phyloP scores from a whole-genome alignment of 2,797 vertebrate genomes.

The Novumbra hubbsi region DNA sequence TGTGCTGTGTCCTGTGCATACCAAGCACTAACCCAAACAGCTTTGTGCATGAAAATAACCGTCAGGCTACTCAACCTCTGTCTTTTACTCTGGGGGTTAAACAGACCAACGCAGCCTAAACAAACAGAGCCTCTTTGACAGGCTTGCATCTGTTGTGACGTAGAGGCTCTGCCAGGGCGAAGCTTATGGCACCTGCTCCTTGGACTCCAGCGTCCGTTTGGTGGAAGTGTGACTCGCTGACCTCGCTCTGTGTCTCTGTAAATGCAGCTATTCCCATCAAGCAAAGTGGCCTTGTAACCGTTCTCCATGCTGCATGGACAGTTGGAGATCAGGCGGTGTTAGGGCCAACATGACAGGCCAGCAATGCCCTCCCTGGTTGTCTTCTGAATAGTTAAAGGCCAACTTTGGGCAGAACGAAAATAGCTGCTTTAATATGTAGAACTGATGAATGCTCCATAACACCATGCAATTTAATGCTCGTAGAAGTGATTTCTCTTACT shows the following conservation, averaged over 20 bases:
- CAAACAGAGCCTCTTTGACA: conserved; percentile 43
- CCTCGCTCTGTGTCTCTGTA: conserved; percentile 15
- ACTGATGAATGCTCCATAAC: too few species aligned
- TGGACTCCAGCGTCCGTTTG: conserved; percentile 30
- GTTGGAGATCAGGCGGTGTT: conserved; percentile 60
- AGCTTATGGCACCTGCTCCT: conserved; percentile 52
- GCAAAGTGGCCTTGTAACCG: conserved; percentile 61
- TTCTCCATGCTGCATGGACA: conserved; percentile 55
- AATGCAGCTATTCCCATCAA: conserved; percentile 57
- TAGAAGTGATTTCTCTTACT: too few species aligned
- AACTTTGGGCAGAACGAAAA: not conserved
- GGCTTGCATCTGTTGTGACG: conserved; percentile 33
- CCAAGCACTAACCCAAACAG: conserved; percentile 50
- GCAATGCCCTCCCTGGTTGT: conserved; percentile 34
- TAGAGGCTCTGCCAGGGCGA: conserved; percentile 44
- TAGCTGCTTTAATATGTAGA: too few species aligned
- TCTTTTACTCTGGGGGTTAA: conserved; percentile 44
- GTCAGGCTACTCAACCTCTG: conserved; percentile 29
- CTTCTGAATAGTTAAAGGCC: conserved; percentile 43
- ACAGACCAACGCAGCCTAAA: conserved; percentile 49
- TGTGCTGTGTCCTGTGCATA: conserved; percentile 21
- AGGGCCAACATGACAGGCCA: conserved; percentile 15
- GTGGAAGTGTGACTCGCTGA: not conserved
- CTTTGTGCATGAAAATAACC: conserved; percentile 41
- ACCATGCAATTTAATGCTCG: too few species aligned